Evolutionary conservation across 2,113 vertebrate species (phyloP), one percentile per base, ranked within the genome.

Genomic region (Microcebus griseorufus): DNA sequence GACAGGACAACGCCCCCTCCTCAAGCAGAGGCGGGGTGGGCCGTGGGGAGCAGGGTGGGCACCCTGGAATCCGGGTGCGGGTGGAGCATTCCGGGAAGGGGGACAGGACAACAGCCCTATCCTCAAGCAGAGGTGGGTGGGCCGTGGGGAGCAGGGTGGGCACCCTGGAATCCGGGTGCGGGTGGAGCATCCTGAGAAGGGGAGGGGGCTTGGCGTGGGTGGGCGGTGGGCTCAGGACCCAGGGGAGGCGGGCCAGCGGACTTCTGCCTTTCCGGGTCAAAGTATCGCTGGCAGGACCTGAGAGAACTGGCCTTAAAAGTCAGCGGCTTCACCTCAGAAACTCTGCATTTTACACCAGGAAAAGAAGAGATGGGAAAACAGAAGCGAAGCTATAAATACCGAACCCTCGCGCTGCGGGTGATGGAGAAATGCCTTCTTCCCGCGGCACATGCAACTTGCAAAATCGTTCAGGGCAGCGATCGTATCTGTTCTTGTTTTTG

Each of bases 401-500:
- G 5, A 3, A 10, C 3, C 0, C 0, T 0, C 3, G 18, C 2
- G 23, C 27, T 7, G 34, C 1, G 1, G 0, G 16, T 51, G 23
- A 9, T 14, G 0, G 53, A 34, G 70, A 72, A 45, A 37, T 2
- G 17, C 29, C 39, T 18, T 20, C 27, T 58, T 58, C 20, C n/a
- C 9, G 18, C 51, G 1, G 42, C 32, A 27, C 5, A 1, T 2
- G 16, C 9, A 0, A 4, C 6, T 27, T 5, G 32, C 45, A 14
- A 12, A 5, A 6, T 0, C 1, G 0, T 1, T 13, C 2, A 0
- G 27, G n/a, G 13, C 7, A 25, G 25, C 0, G 0, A 8, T 13
- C 5, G 0, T 9, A 10, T 16, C 22, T 8, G 29, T 9, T 10
- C 62, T 39, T 16, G 1, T 9, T 58, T n/a, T 29, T 3, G 29